A percentile compares a stretch with the other conserved stretches of the same genome.
Conservation (phyloP, 2,797 vertebrate species). For the Caiman crocodilus region DNA sequence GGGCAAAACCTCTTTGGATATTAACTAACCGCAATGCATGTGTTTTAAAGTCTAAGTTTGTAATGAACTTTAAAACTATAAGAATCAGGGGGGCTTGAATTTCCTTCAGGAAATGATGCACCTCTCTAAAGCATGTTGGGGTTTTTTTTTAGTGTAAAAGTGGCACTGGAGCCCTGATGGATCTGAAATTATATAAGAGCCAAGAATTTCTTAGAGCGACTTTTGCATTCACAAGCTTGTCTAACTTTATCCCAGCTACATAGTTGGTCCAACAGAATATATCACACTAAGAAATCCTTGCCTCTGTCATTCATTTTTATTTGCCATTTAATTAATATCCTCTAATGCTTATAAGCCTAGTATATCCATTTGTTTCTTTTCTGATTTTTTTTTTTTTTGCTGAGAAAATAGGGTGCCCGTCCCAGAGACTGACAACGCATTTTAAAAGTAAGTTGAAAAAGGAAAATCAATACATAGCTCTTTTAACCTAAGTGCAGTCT, state of each 20-base stretch:
- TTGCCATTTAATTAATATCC: neutral
- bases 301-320: neutral
- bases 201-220: too few relatives aligned
- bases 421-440: neutral
- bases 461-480: neutral
- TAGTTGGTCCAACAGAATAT: too few relatives aligned
- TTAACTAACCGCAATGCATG: neutral
- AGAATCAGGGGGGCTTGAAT: neutral
- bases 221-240: too few relatives aligned
- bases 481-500: neutral
- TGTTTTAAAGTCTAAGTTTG: neutral
- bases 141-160: too few relatives aligned
- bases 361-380: neutral
- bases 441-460: conserved; percentile 9
- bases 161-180: too few relatives aligned
- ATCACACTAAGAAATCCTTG: too few relatives aligned
- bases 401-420: neutral
- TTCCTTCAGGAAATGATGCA: neutral
- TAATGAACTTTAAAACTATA: neutral
- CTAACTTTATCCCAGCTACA: too few relatives aligned
- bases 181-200: too few relatives aligned
- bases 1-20: neutral
- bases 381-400: fast-evolving
- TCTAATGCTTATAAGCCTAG: neutral
- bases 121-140: neutral